Conservation (phyloP, 2,797 vertebrate genomes). For the Trematomus bernacchii region DNA sequence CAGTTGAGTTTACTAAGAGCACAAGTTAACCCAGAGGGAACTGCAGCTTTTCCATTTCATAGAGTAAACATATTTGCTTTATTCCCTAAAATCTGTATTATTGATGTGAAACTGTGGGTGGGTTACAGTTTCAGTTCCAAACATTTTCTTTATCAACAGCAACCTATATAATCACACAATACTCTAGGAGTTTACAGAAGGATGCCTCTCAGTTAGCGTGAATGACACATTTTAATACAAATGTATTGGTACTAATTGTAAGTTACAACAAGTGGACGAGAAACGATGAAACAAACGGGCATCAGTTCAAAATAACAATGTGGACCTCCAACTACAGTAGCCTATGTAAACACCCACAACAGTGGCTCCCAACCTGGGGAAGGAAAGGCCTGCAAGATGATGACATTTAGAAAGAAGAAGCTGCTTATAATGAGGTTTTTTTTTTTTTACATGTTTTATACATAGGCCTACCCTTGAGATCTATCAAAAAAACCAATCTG, state of each 20-base stretch:
- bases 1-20: conserved; percentile 13
- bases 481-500: too few relatives aligned
- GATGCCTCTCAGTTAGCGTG: too few relatives aligned
- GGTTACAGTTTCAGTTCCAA: neutral
- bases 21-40: conserved; percentile 14
- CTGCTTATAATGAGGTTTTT: too few relatives aligned
- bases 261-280: neutral
- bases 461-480: too few relatives aligned
- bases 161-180: neutral
- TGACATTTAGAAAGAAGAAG: too few relatives aligned
- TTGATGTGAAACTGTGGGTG: neutral
- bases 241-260: neutral
- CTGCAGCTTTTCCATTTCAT: neutral
- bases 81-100: neutral
- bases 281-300: neutral
- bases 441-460: too few relatives aligned
- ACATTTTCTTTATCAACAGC: neutral
- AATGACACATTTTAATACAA: too few relatives aligned
- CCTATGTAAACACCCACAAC: neutral
- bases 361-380: too few relatives aligned
- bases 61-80: neutral
- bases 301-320: conserved; percentile 1
- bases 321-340: neutral
- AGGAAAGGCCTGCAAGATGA: too few relatives aligned
- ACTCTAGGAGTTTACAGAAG: neutral